These are phyloP conservation scores for Lamprologus speciosus DNA, from an alignment of 2,113 vertebrate genomes.

Conservation along the genomic window DNA sequence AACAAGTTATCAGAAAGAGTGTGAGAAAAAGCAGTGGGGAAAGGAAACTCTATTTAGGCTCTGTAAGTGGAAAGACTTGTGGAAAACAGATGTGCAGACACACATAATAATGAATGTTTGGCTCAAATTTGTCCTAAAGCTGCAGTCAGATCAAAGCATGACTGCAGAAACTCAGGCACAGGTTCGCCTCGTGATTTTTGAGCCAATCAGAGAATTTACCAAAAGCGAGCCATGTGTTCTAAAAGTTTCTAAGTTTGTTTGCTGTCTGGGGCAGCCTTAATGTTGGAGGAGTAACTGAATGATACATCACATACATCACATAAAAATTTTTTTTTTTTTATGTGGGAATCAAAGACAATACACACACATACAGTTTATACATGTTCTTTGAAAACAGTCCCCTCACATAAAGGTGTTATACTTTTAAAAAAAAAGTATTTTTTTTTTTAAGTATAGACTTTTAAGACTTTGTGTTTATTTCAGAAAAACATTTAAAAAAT, in stretches of 20 bases:
- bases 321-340: too few relatives aligned
- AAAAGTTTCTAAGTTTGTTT: background rate
- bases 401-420: background rate
- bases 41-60: background rate
- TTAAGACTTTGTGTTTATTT: background rate
- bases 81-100: background rate
- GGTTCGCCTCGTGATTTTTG: background rate
- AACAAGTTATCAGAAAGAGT: background rate
- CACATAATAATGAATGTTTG: background rate
- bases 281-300: background rate
- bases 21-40: background rate
- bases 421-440: too few relatives aligned
- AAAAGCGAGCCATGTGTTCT: background rate
- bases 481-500: rapidly evolving
- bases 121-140: background rate
- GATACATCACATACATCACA: background rate
- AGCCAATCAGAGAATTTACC: background rate
- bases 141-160: background rate
- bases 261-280: background rate
- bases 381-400: background rate
- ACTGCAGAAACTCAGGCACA: background rate
- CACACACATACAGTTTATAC: background rate
- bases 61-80: background rate
- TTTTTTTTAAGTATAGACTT: background rate
- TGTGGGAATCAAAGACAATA: background rate